Evolutionary conservation across 1,140 invertebrate genomes (phyloP).

Genomic region (Anoplophora glabripennis): DNA sequence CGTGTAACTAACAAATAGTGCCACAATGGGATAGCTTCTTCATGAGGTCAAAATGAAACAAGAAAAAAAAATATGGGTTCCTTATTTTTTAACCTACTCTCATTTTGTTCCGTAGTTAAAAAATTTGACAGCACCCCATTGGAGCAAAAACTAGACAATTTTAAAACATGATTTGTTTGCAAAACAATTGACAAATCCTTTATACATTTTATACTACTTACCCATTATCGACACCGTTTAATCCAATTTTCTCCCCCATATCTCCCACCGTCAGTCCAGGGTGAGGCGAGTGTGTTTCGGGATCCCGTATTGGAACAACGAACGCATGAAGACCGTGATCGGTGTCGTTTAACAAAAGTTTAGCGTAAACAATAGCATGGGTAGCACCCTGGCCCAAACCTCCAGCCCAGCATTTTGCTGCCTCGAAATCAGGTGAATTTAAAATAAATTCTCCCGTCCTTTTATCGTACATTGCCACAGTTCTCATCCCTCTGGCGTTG

Average conservation of each 20-base stretch:
- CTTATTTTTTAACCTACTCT: no score
- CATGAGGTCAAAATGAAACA: no score
- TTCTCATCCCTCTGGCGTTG: constrained; percentile 87
- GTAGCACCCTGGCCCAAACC: constrained; percentile 84
- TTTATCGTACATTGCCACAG: constrained; percentile 85
- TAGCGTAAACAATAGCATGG: constrained; percentile 84
- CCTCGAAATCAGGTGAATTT: constrained; percentile 88
- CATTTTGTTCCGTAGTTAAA: no score
- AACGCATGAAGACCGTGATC: constrained; percentile 86
- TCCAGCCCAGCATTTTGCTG: constrained; percentile 93
- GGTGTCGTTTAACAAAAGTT: constrained; percentile 70
- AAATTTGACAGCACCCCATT: no score
- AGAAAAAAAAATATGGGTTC: no score
- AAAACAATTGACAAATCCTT: neutral
- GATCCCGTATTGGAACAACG: constrained; percentile 77
- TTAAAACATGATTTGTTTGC: no score
- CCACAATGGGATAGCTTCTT: no score
- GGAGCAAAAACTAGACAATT: no score
- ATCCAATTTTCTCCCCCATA: neutral
- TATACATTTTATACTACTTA: neutral
- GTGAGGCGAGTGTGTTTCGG: constrained; percentile 65
- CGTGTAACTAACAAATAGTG: no score
- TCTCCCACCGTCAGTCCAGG: neutral
- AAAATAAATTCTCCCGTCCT: constrained; percentile 76
- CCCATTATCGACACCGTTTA: neutral